Evolutionary conservation across 64 coral and sea anemone genomes (phyloP).

Genomic region (Orbicella faveolata): DNA sequence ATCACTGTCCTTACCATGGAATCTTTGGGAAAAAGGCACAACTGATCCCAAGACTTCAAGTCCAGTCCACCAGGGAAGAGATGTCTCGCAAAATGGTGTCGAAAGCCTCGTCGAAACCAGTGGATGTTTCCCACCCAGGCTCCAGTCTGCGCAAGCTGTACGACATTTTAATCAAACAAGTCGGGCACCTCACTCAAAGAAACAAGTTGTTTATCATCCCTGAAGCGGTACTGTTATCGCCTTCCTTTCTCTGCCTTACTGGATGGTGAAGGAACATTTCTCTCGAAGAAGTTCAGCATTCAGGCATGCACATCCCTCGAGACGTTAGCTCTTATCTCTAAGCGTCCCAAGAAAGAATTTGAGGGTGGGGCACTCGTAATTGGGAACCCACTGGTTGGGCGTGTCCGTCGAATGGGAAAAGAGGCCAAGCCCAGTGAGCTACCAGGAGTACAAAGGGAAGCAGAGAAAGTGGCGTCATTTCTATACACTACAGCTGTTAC

Average conservation of each 20-base stretch:
- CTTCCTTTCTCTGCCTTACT: constrained; percentile 32
- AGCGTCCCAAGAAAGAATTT: constrained; percentile 10
- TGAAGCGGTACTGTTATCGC: not conserved
- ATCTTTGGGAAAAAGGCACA: not conserved
- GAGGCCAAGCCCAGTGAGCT: constrained; percentile 4
- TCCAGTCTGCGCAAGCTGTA: constrained; percentile 3
- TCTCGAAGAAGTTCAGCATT: constrained; percentile 19
- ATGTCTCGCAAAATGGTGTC: not conserved
- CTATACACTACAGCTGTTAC: not conserved
- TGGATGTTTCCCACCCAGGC: not conserved
- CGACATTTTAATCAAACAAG: constrained; percentile 39
- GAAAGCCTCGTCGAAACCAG: not conserved
- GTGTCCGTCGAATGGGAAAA: not conserved
- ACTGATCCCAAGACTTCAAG: not conserved
- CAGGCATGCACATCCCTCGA: constrained; percentile 19
- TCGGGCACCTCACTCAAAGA: constrained; percentile 18
- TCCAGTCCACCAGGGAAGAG: not conserved
- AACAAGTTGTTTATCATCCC: constrained; percentile 34
- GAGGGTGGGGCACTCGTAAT: constrained; percentile 21
- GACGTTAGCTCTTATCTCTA: not conserved
- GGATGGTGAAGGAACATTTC: constrained; percentile 6
- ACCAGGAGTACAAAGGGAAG: constrained; percentile 21
- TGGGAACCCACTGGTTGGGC: constrained; percentile 28
- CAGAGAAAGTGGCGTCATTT: not conserved
- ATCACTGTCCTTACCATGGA: not conserved